These are phyloP conservation scores for Allygus modestus DNA, from an alignment of 2,888 invertebrate genomes.

Conservation along the genomic window DNA sequence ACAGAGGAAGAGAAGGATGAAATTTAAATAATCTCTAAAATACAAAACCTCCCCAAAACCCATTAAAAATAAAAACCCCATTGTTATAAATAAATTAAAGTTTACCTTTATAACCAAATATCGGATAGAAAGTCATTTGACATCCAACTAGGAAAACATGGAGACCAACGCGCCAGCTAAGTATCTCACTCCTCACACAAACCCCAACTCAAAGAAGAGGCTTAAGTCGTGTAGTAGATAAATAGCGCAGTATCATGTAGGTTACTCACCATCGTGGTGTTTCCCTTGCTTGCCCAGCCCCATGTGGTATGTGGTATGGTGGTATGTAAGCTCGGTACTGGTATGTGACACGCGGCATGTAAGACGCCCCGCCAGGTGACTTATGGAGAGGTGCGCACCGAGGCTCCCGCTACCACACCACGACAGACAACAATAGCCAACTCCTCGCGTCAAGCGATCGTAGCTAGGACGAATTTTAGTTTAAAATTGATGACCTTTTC, in stretches of 20 bases:
- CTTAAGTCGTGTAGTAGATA: background rate
- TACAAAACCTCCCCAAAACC: no score
- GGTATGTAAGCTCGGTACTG: background rate
- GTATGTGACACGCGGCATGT: background rate
- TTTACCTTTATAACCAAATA: background rate
- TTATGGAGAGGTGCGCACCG: background rate
- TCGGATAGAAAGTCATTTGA: background rate
- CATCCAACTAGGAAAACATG: background rate
- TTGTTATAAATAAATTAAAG: no score
- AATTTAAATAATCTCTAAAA: no score
- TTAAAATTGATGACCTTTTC: no score
- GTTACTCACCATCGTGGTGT: slow-evolving; percentile 6
- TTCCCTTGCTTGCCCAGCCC: slow-evolving; percentile 1
- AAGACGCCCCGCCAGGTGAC: background rate
- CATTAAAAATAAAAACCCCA: no score
- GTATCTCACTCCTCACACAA: background rate
- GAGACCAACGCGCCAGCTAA: background rate
- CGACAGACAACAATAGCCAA: no score
- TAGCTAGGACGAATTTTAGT: no score
- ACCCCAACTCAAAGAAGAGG: background rate
- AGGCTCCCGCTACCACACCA: no score
- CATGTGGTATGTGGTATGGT: background rate
- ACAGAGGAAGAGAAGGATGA: no score
- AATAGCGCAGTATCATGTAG: background rate
- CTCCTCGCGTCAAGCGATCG: no score